Evolutionary conservation across 2,797 vertebrate species (phyloP), one percentile per base, ranked within the genome.

Genomic region (Lateolabrax maculatus): DNA sequence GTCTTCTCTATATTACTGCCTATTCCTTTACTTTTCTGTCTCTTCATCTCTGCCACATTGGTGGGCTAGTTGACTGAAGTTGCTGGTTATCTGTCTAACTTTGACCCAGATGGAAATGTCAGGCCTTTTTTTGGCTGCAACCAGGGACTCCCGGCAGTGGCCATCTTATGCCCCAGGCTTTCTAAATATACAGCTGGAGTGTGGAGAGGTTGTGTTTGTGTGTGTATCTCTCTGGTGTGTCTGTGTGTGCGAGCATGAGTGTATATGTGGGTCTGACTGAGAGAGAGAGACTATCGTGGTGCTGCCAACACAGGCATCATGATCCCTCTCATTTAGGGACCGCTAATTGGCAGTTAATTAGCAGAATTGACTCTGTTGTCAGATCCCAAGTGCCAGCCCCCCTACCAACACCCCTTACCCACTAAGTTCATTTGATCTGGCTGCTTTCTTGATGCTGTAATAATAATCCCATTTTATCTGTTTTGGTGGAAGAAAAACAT

Each of bases 311-410:
- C 94, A 95, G 92, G 95, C 95, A 96, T 95, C 95, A 95, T 97
- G 96, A 97, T 96, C 95, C 96, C 95, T 95, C 96, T 97, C 97
- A 96, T 98, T 98, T 98, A 97, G 96, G 96, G 96, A 95, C 95
- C 91, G 90, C 96, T 98, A 98, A 98, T 98, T 98, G 97, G 95
- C 96, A 94, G 94, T 98, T 99, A 97, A 98, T 98, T 98, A 98
- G 96, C 95, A 95, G 96, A 97, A 98, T 97, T 96, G 96, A 97
- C 96, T 96, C 96, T 97, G 95, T 96, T 95, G 94, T 95, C 91
- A 88, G 91, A 96, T 96, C 96, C 96, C 95, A 92, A 95, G 95
- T 96, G 95, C 93, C 95, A 95, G 85, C 92, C 95, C 92, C 90
- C 91, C 88, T 77, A 81, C 88, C 76, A 83, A 81, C 86, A 85